A percentile compares a stretch with the other conserved stretches of the same genome.
phyloP scores from a whole-genome alignment of 2,888 invertebrate species.

The Philhelius pedissequus region DNA sequence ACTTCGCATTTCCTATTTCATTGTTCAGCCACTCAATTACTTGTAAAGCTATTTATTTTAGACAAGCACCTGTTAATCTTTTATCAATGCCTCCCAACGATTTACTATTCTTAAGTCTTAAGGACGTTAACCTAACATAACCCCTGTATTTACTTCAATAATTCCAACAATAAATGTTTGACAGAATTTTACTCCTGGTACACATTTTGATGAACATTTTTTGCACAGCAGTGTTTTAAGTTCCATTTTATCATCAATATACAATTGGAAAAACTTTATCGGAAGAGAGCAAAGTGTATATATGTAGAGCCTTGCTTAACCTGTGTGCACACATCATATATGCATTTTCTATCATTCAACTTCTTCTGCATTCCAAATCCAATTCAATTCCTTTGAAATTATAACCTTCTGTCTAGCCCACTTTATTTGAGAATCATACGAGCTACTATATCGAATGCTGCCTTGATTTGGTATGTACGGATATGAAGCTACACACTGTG shows the following conservation, averaged over 20 bases:
- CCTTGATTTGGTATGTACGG: no score
- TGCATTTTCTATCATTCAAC: not conserved
- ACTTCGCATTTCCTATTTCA: no score
- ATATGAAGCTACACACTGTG: not conserved
- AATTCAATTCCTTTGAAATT: conserved; percentile 60
- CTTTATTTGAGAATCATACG: not conserved
- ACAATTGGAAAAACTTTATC: conserved; percentile 16
- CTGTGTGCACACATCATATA: not conserved
- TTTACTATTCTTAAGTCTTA: no score
- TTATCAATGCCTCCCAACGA: no score
- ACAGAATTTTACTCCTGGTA: not conserved
- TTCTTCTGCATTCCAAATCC: conserved; percentile 21
- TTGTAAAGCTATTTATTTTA: no score
- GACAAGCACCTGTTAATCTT: no score
- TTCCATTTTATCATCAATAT: not conserved
- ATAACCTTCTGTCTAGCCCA: conserved; percentile 49
- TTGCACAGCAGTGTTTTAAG: not conserved
- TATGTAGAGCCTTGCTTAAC: not conserved
- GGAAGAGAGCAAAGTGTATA: not conserved
- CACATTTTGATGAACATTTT: not conserved
- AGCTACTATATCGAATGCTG: not conserved
- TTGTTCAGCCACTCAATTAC: no score
- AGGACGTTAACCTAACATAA: no score
- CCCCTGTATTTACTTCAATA: no score
- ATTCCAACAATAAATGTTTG: not conserved